These are phyloP conservation scores for Kuschelorhynchus macadamiae DNA, from an alignment of 2,888 invertebrate species.

Conservation along the genomic window DNA sequence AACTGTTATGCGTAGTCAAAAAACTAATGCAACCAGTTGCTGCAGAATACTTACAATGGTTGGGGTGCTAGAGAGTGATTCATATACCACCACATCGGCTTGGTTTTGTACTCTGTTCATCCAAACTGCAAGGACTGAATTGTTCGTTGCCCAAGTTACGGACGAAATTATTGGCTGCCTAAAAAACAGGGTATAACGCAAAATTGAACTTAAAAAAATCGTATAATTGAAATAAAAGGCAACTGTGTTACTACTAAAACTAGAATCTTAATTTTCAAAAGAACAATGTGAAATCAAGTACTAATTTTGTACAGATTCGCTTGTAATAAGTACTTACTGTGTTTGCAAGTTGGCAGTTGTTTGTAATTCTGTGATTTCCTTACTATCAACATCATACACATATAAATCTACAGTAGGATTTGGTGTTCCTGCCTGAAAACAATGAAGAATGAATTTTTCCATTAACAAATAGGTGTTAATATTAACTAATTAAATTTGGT, in stretches of 20 bases:
- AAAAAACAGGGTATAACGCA: too few species aligned
- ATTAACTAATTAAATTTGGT: too few species aligned
- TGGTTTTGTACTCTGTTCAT: conserved; percentile 90
- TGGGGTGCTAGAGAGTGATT: conserved; percentile 25
- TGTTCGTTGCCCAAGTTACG: conserved; percentile 83
- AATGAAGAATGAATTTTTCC: too few species aligned
- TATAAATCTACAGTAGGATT: conserved; percentile 79
- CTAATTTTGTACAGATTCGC: too few species aligned
- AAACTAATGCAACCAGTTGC: too few species aligned
- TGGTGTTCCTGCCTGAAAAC: conserved; percentile 74
- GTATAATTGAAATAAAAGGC: too few species aligned
- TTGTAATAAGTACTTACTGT: conserved; percentile 62
- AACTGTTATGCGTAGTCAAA: too few species aligned
- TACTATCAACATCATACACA: conserved; percentile 72
- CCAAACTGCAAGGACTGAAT: conserved; percentile 84
- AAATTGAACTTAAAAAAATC: too few species aligned
- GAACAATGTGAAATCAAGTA: too few species aligned
- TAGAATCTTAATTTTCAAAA: too few species aligned
- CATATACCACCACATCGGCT: conserved; percentile 67
- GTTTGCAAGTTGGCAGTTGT: conserved; percentile 61
- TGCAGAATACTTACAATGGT: conserved; percentile 35
- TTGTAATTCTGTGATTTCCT: conserved; percentile 60
- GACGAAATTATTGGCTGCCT: conserved; percentile 76
- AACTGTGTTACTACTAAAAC: too few species aligned
- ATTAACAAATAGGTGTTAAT: too few species aligned